Conservation (phyloP, 2,113 vertebrate species). For the Pao palembangensis region DNA sequence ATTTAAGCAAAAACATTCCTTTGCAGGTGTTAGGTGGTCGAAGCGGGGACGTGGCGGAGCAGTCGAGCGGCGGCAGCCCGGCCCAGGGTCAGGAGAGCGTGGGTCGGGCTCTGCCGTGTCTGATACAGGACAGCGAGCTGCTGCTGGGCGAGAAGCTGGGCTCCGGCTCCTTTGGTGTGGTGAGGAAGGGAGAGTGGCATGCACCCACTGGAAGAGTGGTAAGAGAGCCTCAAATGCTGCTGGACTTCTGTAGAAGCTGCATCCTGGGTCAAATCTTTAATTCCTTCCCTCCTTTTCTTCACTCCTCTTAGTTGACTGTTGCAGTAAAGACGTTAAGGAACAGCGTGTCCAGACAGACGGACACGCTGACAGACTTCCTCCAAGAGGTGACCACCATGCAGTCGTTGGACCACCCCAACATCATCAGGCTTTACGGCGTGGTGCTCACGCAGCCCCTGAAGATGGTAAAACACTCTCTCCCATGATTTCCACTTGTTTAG, state of each 20-base stretch:
- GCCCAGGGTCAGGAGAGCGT: constrained; percentile 51
- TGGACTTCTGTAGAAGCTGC: too few species aligned
- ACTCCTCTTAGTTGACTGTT: constrained; percentile 73
- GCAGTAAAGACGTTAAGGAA: constrained; percentile 82
- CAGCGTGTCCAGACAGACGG: constrained; percentile 61
- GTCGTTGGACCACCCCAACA: constrained; percentile 83
- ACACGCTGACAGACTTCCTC: constrained; percentile 82
- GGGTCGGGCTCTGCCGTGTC: constrained; percentile 72
- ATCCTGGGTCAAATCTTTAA: neutral
- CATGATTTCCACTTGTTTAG: neutral
- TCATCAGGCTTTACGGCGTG: constrained; percentile 84
- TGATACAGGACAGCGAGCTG: constrained; percentile 85
- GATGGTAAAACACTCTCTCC: constrained; percentile 73
- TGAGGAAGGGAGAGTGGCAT: constrained; percentile 81
- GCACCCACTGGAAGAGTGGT: constrained; percentile 76
- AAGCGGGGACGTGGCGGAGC: constrained; percentile 63
- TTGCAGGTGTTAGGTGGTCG: constrained; percentile 62
- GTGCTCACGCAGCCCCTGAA: constrained; percentile 85
- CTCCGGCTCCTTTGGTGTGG: constrained; percentile 85
- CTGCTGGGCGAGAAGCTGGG: constrained; percentile 78
- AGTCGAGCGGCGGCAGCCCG: constrained; percentile 16
- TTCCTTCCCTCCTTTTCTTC: neutral
- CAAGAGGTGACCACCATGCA: constrained; percentile 86
- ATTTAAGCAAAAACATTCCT: neutral
- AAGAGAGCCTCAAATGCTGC: constrained; percentile 33